Conservation (phyloP, 2,797 vertebrate genomes). For the Chiroxiphia lanceolata region DNA sequence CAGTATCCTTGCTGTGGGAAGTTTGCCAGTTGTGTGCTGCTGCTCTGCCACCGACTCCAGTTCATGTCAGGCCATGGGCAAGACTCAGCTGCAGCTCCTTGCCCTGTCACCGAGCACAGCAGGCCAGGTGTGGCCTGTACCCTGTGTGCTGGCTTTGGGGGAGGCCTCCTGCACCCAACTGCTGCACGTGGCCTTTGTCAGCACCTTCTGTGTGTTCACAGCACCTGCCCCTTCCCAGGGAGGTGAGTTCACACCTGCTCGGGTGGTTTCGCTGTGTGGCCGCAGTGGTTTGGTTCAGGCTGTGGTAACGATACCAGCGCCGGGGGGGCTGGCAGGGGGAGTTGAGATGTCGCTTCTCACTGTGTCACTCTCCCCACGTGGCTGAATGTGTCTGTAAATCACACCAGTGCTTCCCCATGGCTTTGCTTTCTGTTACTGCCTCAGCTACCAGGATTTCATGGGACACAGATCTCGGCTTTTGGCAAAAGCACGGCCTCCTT, state of each 20-base stretch:
- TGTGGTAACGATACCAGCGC: accelerated
- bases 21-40: background rate
- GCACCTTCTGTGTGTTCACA: background rate
- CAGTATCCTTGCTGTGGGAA: background rate
- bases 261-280: background rate
- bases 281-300: background rate
- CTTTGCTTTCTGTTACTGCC: constrained; percentile 1
- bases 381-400: constrained; percentile 15
- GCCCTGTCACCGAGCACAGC: background rate
- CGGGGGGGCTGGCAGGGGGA: background rate
- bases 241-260: background rate
- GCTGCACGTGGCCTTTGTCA: background rate
- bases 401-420: background rate
- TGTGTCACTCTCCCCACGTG: background rate
- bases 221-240: background rate
- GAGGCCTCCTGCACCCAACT: background rate
- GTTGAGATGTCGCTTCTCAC: background rate
- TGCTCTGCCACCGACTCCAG: background rate
- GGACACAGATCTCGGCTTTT: background rate
- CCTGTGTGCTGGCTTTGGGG: background rate
- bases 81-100: background rate
- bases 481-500: background rate
- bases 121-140: background rate
- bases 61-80: background rate
- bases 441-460: constrained; percentile 12